Base-by-base conservation (phyloP, 2,888 invertebrate genomes). In the Sarcophaga carnaria region DNA sequence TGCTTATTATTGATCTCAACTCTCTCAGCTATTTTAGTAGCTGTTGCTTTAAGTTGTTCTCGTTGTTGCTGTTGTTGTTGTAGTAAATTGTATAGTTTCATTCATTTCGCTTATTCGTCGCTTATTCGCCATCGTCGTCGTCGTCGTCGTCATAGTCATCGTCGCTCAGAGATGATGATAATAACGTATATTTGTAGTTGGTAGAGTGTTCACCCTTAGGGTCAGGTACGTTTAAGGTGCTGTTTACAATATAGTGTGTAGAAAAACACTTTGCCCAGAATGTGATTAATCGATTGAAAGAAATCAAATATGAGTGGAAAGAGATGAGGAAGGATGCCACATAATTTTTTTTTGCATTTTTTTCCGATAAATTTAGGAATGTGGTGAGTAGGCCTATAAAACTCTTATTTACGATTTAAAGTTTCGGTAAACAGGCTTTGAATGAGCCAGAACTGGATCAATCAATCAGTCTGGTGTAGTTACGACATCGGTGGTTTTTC, bases 241-340 rank as follows among this genome's bases (percentile, higher is more conserved):
- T 87, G 78, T 87, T 83, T 83, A 66, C 80, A 74, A 75, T 78
- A 75, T 77, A 83, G 86, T 83, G 81, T 83, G 83, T 87, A 81
- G 80, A 74, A 83, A 81, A 87, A 86, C 72, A 83, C 83, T 77
- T 80, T 80, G 76, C 80, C 14, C 54, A 12, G 70, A 60, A 74
- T 83, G 60, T 80, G 80, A 85, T 83, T 87, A 83, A 80, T 86
- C 78, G 70, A 59, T 54, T 54, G 54, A 54, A 54, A 54, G 54
- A 54, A 54, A 54, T 54, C 37, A 78, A 45, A 47, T 37, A 20
- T 1, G 17, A 70, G 69, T 70, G 62, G 62, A 62, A 22, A 78
- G 54, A 54, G 54, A 14, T 3, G 4, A 54, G 0, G 5, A 54
- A 54, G 54, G 5, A 54, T 54, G 54, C 54, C 54, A 54, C 37